Base-by-base conservation (phyloP, 1,140 invertebrate genomes). In the Hyphantria cunea region DNA sequence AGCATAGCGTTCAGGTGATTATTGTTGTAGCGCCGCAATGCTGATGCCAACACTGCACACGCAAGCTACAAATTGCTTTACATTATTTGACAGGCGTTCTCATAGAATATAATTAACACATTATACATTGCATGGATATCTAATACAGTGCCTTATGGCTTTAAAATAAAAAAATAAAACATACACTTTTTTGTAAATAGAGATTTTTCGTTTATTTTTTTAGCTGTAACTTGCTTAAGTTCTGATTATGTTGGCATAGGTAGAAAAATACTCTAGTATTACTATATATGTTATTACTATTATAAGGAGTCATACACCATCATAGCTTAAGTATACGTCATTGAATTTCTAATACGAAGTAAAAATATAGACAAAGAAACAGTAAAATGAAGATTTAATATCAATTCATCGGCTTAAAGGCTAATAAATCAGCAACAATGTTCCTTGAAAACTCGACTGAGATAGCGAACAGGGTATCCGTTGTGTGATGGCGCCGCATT, bases 391-490 rank as follows among this genome's bases (percentile, higher is more conserved):
- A 45, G 48, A 52, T 52, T 52, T 52, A 34, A 64, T 49, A 47
- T 45, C 34, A 41, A 49, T 50, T 10, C 41, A 0, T 32, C 32
- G 10, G 33, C 47, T 42, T 14, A 49, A 13, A 50, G 17, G 45
- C 31, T 37, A 50, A 56, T 55, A 64, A 64, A 55, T 52, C 31
- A 64, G 33, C 51, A 61, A 61, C 59, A 64, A 55, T 64, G 61
- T 64, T 15, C 14, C 9, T 55, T 37, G 14, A 63, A 64, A 55
- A 31, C 45, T 42, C 17, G 34, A 50, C 25, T 45, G n/a, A 49
- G 51, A 42, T 64, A 50, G 34, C 31, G 50, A 42, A 64, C 61
- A 64, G 44, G 10, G 52, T 13, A 12, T 12, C 25, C 45, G 49
- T 64, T 64, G 52, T 64, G 41, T 32, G 59, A 17, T 2, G 59